phyloP scores from a whole-genome alignment of 2,888 invertebrate species.

The Busseola fusca region DNA sequence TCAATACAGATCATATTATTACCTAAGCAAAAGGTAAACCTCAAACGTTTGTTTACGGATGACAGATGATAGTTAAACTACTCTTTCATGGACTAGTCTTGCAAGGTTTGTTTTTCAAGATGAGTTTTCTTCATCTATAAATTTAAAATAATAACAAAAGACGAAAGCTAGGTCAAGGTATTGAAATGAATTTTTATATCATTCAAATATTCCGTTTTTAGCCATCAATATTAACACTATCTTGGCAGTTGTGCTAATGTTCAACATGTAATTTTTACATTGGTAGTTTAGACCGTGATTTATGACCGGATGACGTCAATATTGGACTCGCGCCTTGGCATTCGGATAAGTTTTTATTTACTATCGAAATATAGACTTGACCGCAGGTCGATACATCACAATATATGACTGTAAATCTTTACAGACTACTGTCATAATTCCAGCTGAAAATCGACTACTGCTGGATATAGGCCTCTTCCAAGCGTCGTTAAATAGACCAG shows the following conservation, averaged over 20 bases:
- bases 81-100: not conserved
- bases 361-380: constrained; percentile 9
- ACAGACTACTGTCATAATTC: not conserved
- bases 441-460: not conserved
- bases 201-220: not conserved
- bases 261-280: constrained; percentile 44
- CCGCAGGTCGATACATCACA: not conserved
- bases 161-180: constrained; percentile 32
- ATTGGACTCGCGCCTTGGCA: constrained; percentile 32
- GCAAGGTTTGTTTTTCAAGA: not conserved
- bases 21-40: not conserved
- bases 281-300: constrained; percentile 43
- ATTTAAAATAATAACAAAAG: not conserved
- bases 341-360: constrained; percentile 37
- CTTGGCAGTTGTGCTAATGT: constrained; percentile 51
- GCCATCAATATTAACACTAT: constrained; percentile 29
- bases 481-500: too few relatives aligned
- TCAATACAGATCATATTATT: not conserved
- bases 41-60: not conserved
- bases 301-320: constrained; percentile 51
- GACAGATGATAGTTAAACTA: not conserved
- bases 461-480: not conserved
- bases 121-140: too few relatives aligned
- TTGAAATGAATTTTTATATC: not conserved
- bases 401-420: not conserved